Base-by-base conservation (phyloP, 23 tunicate species). In the Oikopleura vanhoeffeni region DNA sequence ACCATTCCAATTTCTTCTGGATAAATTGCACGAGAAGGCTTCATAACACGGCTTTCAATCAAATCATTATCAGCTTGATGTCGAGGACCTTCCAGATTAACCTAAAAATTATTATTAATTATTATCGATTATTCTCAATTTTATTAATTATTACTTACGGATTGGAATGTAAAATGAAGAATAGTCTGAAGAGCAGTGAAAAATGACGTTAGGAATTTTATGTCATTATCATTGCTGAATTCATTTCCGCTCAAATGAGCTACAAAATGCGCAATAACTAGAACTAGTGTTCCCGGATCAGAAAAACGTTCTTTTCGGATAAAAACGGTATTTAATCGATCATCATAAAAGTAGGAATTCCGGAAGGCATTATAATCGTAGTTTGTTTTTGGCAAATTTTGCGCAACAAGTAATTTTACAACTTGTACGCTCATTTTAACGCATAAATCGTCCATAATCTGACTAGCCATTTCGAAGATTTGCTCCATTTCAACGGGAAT, bases 251-350 rank as follows among this genome's bases (percentile, higher is more conserved):
- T 71, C 79, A 71, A 71, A 30, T 71, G 79, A 3, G 79, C 79
- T 33, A 38, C 79, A 71, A 71, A 71, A 71, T 71, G 79, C 38
- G 79, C 79, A 30, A 71, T 71, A 38, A 71, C 34, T 2, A 71
- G 79, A 24, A 38, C 79, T 2, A 71, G 79, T 28, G 3, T 2
- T 18, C 79, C 79, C 35, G 79, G 79, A 2, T 71, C 79, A 2
- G 34, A 18, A 2, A 71, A 13, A 13, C 79, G 27, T 32, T 18
- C 27, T 2, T 13, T 30, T 33, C 32, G 79, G 34, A 71, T 71
- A 30, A 13, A 71, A 18, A 18, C 79, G 38, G 35, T 18, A 30
- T 32, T 71, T 33, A 38, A 33, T 28, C 79, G 27, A 28, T 18
- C 27, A 71, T 71, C 79, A 30, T 13, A 71, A 30, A 24, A 71